Conservation (phyloP, 2,888 invertebrate species). For the Endotricha flammealis region DNA sequence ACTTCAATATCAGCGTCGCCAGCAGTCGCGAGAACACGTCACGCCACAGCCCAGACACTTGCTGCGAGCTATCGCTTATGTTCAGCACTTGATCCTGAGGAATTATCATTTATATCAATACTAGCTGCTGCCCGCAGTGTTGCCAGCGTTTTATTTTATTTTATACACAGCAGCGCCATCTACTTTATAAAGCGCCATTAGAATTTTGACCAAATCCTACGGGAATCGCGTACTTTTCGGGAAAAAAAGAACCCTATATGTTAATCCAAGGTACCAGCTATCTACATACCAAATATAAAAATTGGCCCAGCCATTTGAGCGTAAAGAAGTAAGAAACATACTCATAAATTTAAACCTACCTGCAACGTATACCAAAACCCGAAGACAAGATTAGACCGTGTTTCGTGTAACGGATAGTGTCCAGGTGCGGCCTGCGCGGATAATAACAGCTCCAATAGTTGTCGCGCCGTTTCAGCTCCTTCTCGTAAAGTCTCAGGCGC, state of each 20-base stretch:
- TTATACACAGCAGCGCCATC: too few species aligned
- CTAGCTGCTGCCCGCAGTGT: too few species aligned
- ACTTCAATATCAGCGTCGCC: slow-evolving; percentile 86
- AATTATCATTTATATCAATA: background rate
- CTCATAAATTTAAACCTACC: too few species aligned
- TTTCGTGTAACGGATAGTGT: slow-evolving; percentile 92
- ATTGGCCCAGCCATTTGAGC: too few species aligned
- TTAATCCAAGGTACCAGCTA: slow-evolving; percentile 38
- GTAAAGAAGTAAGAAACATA: too few species aligned
- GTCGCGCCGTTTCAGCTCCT: slow-evolving; percentile 36
- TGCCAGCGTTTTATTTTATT: too few species aligned
- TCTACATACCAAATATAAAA: too few species aligned
- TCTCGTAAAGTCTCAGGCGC: slow-evolving; percentile 17
- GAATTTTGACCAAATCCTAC: too few species aligned
- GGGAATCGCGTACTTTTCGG: too few species aligned
- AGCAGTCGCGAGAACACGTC: slow-evolving; percentile 89
- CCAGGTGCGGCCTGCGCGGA: slow-evolving; percentile 88
- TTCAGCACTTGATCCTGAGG: slow-evolving; percentile 81
- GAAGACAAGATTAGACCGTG: slow-evolving; percentile 89
- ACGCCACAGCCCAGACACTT: slow-evolving; percentile 77
- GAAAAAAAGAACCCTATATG: background rate
- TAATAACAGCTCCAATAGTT: slow-evolving; percentile 85
- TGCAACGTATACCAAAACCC: slow-evolving; percentile 96
- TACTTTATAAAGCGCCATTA: too few species aligned
- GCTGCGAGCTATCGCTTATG: slow-evolving; percentile 42